Evolutionary conservation across 2,113 vertebrate species (phyloP).

Genomic region (Collichthys lucidus): DNA sequence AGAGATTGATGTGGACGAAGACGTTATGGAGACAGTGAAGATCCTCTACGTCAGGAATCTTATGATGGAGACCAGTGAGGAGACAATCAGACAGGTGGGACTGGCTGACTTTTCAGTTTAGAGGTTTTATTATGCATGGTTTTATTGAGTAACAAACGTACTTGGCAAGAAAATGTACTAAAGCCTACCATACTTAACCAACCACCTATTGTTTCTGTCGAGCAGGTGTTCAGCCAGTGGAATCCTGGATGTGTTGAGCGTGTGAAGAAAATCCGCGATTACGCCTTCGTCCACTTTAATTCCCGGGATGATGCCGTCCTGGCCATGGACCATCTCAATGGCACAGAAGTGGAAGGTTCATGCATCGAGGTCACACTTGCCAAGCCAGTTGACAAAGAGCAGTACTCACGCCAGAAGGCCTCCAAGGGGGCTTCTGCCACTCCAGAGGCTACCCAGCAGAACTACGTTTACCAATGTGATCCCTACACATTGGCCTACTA

Average conservation of each 20-base stretch:
- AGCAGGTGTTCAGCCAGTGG: conserved; percentile 93
- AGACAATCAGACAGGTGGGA: conserved; percentile 90
- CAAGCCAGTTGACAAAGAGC: conserved; percentile 99
- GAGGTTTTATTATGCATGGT: conserved; percentile 1
- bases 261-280: conserved; percentile 98
- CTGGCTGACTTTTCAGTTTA: neutral
- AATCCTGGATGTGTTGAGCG: conserved; percentile 96
- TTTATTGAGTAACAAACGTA: neutral
- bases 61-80: conserved; percentile 98
- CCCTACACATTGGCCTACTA: conserved; percentile 96
- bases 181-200: neutral
- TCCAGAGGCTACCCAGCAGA: conserved; percentile 85
- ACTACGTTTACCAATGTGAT: conserved; percentile 96
- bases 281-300: conserved; percentile 97
- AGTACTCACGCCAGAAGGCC: conserved; percentile 98
- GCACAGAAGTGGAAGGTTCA: conserved; percentile 95
- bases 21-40: conserved; percentile 99
- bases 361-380: conserved; percentile 97
- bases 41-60: conserved; percentile 99
- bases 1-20: conserved; percentile 98
- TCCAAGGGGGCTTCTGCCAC: conserved; percentile 88
- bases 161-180: neutral
- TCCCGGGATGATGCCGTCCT: conserved; percentile 95
- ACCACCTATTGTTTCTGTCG: neutral
- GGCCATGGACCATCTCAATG: conserved; percentile 96